Base-by-base conservation (phyloP, 2,797 vertebrate species). In the Leuciscus waleckii region DNA sequence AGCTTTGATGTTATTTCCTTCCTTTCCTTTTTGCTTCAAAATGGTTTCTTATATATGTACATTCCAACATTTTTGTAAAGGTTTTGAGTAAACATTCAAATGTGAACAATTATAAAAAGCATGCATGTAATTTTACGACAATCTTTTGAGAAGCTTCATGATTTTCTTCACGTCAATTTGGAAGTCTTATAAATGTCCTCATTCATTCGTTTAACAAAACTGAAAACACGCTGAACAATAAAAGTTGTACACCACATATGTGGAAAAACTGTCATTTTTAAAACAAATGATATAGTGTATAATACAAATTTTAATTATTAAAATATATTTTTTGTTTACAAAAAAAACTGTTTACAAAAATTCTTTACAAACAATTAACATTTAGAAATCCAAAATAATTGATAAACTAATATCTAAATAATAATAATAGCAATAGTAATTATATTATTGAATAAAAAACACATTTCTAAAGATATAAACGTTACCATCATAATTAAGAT, bases 191-290 rank as follows among this genome's bases (percentile, higher is more conserved):
- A 70, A 58, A 70, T 21, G 26, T 58, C 26, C 29, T 79, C 17
- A 7, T 56, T 56, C 16, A 46, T 84, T 84, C 67, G 29, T 69
- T 78, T 32, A 43, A 29, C 37, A 68, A 78, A 84, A 41, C 73
- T 0, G 37, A 84, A 79, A 84, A 79, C 39, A 82, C 3, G n/a
- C 75, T 23, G 19, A 81, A 54, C 49, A 70, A 69, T 78, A 21
- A 65, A 32, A 69, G n/a, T n/a, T 84, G 82, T 23, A 58, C 35
- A 84, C 7, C 17, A 78, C 8, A 61, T 13, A 43, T 4, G 9
- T 75, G 4, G 21, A 73, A 61, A 26, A 35, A 56, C 8, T 1
- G n/a, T 46, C 6, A 35, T 26, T 67, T 74, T 29, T 21, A 43
- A 73, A 77, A 61, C 29, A 16, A 23, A 39, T 39, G 4, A 21